phyloP scores from a whole-genome alignment of 2,113 vertebrate genomes.

The Silurus glanis region DNA sequence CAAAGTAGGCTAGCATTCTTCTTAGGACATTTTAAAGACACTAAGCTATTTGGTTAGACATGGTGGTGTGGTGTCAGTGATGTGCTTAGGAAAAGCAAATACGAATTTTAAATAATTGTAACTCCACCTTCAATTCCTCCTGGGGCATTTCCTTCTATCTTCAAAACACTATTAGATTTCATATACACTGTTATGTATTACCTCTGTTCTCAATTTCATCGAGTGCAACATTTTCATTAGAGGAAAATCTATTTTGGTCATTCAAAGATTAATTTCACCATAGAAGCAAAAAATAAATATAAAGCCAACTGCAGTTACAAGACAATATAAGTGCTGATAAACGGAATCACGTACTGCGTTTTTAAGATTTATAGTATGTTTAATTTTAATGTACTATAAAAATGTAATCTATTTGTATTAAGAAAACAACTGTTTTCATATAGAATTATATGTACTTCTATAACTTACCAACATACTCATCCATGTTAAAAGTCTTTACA shows the following conservation, averaged over 20 bases:
- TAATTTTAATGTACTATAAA: background rate
- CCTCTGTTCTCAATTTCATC: background rate
- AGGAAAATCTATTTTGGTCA: background rate
- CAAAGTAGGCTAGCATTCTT: background rate
- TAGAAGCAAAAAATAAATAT: background rate
- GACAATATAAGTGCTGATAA: background rate
- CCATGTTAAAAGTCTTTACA: slow-evolving; percentile 99
- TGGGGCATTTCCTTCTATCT: background rate
- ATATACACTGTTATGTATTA: background rate
- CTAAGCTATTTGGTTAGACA: background rate
- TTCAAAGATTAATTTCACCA: background rate
- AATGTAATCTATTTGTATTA: background rate
- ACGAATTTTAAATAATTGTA: background rate
- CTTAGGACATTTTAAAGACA: background rate
- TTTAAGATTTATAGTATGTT: background rate
- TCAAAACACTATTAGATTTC: background rate
- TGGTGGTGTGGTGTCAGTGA: background rate
- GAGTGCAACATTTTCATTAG: background rate
- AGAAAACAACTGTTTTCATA: background rate
- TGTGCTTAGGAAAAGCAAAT: background rate
- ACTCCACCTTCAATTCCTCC: background rate
- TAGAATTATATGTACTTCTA: background rate
- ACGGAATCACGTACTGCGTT: background rate
- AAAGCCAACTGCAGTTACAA: background rate
- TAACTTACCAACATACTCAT: slow-evolving; percentile 96